phyloP scores from a whole-genome alignment of 2,113 vertebrate species.

The Leptodactylus fuscus region DNA sequence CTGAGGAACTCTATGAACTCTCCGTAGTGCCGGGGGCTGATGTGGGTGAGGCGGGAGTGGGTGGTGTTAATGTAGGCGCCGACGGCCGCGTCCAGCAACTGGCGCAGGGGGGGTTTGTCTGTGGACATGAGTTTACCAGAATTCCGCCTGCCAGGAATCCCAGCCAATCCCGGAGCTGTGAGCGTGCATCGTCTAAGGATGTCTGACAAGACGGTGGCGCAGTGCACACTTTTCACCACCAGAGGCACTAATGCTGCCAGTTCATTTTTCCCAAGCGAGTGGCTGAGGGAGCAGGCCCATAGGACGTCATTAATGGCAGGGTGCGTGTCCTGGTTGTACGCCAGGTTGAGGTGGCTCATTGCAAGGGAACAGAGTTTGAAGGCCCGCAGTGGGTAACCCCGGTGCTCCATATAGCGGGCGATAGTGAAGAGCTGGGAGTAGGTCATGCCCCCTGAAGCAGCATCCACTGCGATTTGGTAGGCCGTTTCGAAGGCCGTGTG shows the following conservation, averaged over 20 bases:
- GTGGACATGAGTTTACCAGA: conserved; percentile 98
- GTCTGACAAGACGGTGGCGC: conserved; percentile 95
- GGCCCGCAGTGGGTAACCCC: conserved; percentile 93
- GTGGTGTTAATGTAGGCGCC: conserved; percentile 98
- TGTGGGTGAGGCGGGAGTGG: conserved; percentile 97
- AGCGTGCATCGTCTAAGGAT: conserved; percentile 96
- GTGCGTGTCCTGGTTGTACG: conserved; percentile 98
- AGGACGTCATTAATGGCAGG: conserved; percentile 98
- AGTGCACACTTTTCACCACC: conserved; percentile 98
- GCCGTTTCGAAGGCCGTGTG: conserved; percentile 98
- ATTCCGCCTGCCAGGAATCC: conserved; percentile 94
- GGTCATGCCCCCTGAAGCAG: conserved; percentile 93
- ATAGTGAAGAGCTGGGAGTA: conserved; percentile 98
- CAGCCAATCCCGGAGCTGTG: conserved; percentile 92
- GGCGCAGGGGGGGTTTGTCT: conserved; percentile 94
- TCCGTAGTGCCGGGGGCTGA: conserved; percentile 96
- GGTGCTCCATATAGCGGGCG: conserved; percentile 97
- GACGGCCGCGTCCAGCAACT: conserved; percentile 95
- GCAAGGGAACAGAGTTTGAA: conserved; percentile 96
- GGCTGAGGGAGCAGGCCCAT: conserved; percentile 97
- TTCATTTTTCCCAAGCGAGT: conserved; percentile 98
- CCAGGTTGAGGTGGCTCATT: conserved; percentile 97
- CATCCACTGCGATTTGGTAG: conserved; percentile 97
- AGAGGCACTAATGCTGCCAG: conserved; percentile 94
- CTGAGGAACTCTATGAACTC: conserved; percentile 98